A percentile compares a stretch with the other conserved stretches of the same genome.
These are phyloP conservation scores for Anoplopoma fimbria DNA, from an alignment of 2,113 vertebrate genomes.

Conservation along the genomic window DNA sequence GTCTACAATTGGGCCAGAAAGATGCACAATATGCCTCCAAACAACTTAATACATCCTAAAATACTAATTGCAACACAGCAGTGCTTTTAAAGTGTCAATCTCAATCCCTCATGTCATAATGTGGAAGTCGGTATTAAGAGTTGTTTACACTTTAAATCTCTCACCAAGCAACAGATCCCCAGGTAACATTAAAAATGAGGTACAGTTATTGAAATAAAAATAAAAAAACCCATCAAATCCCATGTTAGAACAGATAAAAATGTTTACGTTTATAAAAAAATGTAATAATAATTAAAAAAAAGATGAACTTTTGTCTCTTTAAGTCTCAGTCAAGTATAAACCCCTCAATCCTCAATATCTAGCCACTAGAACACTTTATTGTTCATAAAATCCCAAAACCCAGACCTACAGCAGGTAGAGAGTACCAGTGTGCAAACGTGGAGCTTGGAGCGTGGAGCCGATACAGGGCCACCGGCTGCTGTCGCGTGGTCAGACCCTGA, in stretches of 20 bases:
- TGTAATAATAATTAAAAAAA: constrained; percentile 9
- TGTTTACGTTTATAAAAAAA: background rate
- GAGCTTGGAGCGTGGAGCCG: background rate
- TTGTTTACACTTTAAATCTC: constrained; percentile 15
- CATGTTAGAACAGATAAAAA: constrained; percentile 7
- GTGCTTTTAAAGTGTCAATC: background rate
- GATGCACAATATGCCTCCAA: background rate
- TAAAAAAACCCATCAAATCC: background rate
- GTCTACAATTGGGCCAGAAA: background rate
- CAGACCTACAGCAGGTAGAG: constrained; percentile 18
- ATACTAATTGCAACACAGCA: background rate
- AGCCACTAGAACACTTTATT: background rate
- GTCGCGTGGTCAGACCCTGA: constrained; percentile 84
- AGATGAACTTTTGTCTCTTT: background rate
- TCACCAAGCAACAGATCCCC: background rate
- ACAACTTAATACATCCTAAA: background rate
- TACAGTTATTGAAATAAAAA: constrained; percentile 16
- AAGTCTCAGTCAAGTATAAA: background rate
- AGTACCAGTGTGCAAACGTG: constrained; percentile 29
- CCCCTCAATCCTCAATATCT: constrained; percentile 9
- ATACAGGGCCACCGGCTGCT: background rate
- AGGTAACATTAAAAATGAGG: constrained; percentile 27
- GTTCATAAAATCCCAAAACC: constrained; percentile 12
- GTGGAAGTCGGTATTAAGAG: background rate
- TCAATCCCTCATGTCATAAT: background rate